Evolutionary conservation across 2,888 invertebrate genomes (phyloP), one percentile per base, ranked within the genome.

Genomic region (Amphipoea oculea): DNA sequence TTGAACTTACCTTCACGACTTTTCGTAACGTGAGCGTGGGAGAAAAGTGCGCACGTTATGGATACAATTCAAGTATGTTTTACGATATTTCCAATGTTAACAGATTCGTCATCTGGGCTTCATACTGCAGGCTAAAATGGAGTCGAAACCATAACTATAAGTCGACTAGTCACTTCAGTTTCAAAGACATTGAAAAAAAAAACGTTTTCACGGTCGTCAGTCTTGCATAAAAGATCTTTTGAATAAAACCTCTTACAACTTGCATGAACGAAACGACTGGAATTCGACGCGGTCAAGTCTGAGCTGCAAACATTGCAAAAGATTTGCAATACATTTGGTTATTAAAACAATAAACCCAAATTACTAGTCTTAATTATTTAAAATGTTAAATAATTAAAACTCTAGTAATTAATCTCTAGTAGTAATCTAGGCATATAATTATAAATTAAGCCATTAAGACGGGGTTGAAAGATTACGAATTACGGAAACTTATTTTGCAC

Each of bases 201-300:
- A 67, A n/a, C 12, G 23, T 45, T 73, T 86, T 87, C 76, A 87
- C 17, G 81, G 88, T 57, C 76, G 57, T 20, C 45, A 60, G 63
- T 42, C 23, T 78, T 76, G 65, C 81, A 54, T 68, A 87, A 84
- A 76, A 68, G 45, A 11, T 69, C 23, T 83, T 66, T 74, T 51
- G 62, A 54, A 74, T 71, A 68, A 76, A 78, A 78, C 73, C 29
- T 84, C n/a, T 68, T 76, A 57, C 63, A 68, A 54, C 40, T 63
- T 42, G 45, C 23, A 40, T 40, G 57, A 23, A 63, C 42, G 12
- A 75, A 72, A 76, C 48, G 7, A 45, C 40, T 83, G 14, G 65
- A 40, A 67, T 67, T 66, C 20, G 40, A 7, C 4, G 4, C 12
- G 42, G 54, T 74, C 71, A 45, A 57, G 40, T 60, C 65, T 60